Evolutionary conservation across 2,888 invertebrate genomes (phyloP), one percentile per base, ranked within the genome.

Genomic region (Argyresthia albistria): DNA sequence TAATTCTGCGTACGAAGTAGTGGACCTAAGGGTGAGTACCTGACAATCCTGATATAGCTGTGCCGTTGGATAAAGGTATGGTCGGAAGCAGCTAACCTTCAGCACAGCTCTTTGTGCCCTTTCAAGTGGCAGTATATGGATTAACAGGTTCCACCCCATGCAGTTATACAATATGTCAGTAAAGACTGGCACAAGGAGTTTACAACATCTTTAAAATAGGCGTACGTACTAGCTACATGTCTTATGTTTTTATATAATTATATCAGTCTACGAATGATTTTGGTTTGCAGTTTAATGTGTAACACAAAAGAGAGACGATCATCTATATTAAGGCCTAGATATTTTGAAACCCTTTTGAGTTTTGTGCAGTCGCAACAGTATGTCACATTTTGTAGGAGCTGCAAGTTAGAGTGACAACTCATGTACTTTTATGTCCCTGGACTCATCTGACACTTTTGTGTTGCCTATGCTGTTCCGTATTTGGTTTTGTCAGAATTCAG

Each of bases 401-500:
- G 45, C 12, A 12, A 12, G 12, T 12, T 9, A 45, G 12, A 15
- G 12, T 45, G 11, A 9, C 9, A 45, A 15, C 2, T 3, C 8
- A 15, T 8, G 12, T 8, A 11, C 10, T 11, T 39, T 39, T 25
- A 25, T 25, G 25, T 25, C 2, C 25, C 25, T 25, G 6, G 25
- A 25, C 25, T 25, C 25, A 25, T 4, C 2, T 6, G 25, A 25
- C 25, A 39, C 14, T 15, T 9, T 11, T 9, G 12, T 11, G 1
- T 15, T 15, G 9, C 8, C 7, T 8, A 45, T 12, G 10, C n/a
- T n/a, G 12, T 54, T 1, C 56, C 25, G 14, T 53, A 55, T 49
- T 56, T 55, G 1, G 56, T 53, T 50, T 58, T 58, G 9, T 42
- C 16, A 3, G 51, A 39, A 45, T 60, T 60, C 8, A 60, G 35